Percentiles rank a stretch among this genome's conserved stretches.
phyloP scores from a whole-genome alignment of 2,797 vertebrate genomes.

The Leontocebus nigricollis region DNA sequence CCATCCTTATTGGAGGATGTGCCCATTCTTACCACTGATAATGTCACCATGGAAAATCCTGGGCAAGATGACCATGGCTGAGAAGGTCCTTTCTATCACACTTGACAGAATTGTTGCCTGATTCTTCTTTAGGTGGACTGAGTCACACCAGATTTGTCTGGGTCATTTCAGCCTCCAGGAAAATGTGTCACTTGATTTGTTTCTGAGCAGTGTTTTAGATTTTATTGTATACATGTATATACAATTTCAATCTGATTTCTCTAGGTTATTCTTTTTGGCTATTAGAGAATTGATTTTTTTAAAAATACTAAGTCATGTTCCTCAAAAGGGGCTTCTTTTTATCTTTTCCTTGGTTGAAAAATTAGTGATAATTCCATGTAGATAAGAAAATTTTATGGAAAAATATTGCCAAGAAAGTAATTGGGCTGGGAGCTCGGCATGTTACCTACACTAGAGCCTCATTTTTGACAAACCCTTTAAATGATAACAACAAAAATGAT shows the following conservation, averaged over 20 bases:
- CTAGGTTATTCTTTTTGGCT: conserved; percentile 27
- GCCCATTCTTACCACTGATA: not conserved
- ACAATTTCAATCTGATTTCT: not conserved
- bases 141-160: not conserved
- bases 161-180: not conserved
- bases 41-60: not conserved
- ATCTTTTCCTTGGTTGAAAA: not conserved
- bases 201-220: conserved; percentile 11
- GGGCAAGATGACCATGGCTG: not conserved
- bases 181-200: not conserved
- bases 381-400: not conserved
- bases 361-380: not conserved
- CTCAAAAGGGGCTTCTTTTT: conserved; percentile 13
- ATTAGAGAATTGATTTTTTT: not conserved
- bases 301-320: not conserved
- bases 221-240: not conserved
- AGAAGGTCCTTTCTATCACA: not conserved
- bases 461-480: not conserved
- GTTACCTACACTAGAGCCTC: not conserved
- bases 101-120: not conserved
- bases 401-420: not conserved
- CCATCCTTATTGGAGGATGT: not conserved
- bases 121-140: not conserved
- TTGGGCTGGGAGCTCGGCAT: not conserved
- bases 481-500: not conserved